Evolutionary conservation across 2,888 invertebrate genomes (phyloP).

Genomic region (Bombyx huttoni): DNA sequence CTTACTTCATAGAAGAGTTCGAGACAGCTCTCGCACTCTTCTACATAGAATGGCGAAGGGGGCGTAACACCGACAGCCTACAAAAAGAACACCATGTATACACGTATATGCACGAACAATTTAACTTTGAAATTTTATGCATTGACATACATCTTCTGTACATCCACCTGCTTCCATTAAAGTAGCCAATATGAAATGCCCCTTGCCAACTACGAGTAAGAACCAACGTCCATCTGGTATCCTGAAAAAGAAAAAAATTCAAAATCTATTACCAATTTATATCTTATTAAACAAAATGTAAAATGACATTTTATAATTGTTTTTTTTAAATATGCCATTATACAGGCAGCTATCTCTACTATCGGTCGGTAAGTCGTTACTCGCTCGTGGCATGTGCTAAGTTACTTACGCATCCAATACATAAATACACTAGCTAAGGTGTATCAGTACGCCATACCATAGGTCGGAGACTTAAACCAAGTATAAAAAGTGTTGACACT

Average conservation of each 20-base stretch:
- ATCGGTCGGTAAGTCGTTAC: too few relatives aligned
- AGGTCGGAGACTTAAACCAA: too few relatives aligned
- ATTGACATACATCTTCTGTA: constrained; percentile 70
- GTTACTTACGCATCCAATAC: too few relatives aligned
- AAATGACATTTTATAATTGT: background rate
- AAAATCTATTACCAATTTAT: background rate
- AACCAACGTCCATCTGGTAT: constrained; percentile 79
- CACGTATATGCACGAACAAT: background rate
- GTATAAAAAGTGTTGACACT: too few relatives aligned
- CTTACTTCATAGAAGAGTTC: constrained; percentile 83
- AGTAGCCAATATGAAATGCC: constrained; percentile 77
- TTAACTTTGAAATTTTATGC: background rate
- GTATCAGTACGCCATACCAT: too few relatives aligned
- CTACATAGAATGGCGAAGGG: constrained; percentile 88
- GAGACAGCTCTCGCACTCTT: constrained; percentile 90
- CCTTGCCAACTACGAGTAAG: constrained; percentile 81
- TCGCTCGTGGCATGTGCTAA: too few relatives aligned
- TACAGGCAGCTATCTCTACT: too few relatives aligned
- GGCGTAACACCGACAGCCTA: constrained; percentile 74
- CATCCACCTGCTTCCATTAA: constrained; percentile 85
- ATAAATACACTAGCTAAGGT: too few relatives aligned
- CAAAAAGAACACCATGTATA: constrained; percentile 8
- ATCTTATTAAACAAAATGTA: background rate
- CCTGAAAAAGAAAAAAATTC: constrained; percentile 23
- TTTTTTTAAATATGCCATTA: too few relatives aligned